phyloP scores from a whole-genome alignment of 2,797 vertebrate genomes.

The Tympanoctomys barrerae region DNA sequence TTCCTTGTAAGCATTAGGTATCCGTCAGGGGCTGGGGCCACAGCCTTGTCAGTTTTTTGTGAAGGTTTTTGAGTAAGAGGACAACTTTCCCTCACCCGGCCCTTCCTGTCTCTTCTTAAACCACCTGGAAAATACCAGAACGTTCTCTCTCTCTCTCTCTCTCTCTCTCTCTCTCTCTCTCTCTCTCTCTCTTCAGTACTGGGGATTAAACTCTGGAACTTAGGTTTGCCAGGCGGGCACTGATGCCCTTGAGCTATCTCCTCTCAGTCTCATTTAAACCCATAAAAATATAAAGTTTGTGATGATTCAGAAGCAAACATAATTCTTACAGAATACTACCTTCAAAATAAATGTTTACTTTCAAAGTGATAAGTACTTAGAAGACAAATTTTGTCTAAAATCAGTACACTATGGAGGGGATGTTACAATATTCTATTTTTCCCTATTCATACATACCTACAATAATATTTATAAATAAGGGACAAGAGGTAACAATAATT shows the following conservation, averaged over 20 bases:
- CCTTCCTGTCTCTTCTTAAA: neutral
- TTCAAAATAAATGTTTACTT: slow-evolving; percentile 57
- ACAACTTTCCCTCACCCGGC: neutral
- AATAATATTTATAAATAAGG: neutral
- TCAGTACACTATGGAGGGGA: neutral
- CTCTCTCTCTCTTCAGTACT: too few species aligned
- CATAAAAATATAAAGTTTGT: neutral
- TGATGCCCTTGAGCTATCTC: too few species aligned
- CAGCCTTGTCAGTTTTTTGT: neutral
- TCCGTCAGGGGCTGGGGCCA: neutral
- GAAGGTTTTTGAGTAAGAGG: neutral
- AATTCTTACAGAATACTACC: slow-evolving; percentile 32
- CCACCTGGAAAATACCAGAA: neutral
- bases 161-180: too few species aligned
- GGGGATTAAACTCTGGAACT: too few species aligned
- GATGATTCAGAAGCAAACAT: slow-evolving; percentile 5
- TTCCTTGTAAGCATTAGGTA: neutral
- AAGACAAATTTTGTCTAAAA: slow-evolving; percentile 56
- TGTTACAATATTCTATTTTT: neutral
- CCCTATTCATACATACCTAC: neutral
- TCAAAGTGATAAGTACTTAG: slow-evolving; percentile 47
- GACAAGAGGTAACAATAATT: neutral
- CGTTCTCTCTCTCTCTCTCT: neutral
- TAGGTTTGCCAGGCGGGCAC: too few species aligned
- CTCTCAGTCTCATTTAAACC: neutral